Conservation (phyloP, 2,113 vertebrate genomes). For the Eulemur macaco region DNA sequence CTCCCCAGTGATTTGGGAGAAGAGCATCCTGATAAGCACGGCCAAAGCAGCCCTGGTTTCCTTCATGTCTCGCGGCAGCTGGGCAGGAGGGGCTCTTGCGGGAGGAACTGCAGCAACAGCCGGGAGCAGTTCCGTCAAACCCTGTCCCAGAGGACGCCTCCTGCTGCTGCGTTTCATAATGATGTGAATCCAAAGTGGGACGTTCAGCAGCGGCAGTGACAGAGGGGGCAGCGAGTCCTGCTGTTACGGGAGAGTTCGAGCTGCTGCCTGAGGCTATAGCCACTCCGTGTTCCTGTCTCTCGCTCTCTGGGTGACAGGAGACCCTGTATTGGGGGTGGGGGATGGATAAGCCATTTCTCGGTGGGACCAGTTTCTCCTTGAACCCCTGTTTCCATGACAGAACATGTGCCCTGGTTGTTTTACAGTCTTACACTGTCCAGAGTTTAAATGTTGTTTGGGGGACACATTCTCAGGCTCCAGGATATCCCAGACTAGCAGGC, state of each 20-base stretch:
- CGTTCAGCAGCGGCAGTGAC: neutral
- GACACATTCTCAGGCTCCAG: neutral
- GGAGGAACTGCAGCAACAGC: neutral
- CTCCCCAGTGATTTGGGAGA: neutral
- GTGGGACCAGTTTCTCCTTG: neutral
- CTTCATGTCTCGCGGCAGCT: neutral
- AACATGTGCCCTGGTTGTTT: neutral
- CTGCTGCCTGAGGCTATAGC: neutral
- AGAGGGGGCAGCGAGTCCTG: neutral
- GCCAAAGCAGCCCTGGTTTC: neutral
- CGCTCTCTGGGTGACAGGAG: neutral
- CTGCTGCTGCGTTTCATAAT: neutral
- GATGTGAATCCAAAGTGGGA: neutral
- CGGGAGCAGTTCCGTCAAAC: neutral
- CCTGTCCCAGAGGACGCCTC: neutral
- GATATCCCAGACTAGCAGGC: neutral
- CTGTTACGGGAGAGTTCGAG: neutral
- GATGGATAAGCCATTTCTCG: neutral
- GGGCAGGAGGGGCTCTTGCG: neutral
- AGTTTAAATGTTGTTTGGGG: neutral
- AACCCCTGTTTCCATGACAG: neutral
- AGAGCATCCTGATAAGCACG: neutral
- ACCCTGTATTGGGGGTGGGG: fast-evolving
- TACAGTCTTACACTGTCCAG: fast-evolving
- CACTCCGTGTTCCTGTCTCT: fast-evolving